Conservation (phyloP, 2,797 vertebrate genomes). For the Aplochiton taeniatus region DNA sequence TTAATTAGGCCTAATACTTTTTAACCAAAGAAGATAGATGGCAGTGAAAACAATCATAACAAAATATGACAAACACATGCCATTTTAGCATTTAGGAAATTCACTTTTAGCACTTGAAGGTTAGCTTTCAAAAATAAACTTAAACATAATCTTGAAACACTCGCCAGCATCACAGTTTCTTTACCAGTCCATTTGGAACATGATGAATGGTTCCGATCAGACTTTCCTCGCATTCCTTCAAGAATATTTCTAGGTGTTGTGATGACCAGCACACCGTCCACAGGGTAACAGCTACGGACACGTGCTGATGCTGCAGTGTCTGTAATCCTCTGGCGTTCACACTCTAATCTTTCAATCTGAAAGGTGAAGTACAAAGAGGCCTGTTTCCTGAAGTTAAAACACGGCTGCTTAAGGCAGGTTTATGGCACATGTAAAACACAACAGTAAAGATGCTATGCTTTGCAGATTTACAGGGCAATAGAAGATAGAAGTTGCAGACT, state of each 20-base stretch:
- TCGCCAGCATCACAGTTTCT: background rate
- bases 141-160: background rate
- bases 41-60: no score
- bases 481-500: slow-evolving; percentile 50
- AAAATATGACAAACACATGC: no score
- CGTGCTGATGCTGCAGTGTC: slow-evolving; percentile 66
- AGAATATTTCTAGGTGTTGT: slow-evolving; percentile 30
- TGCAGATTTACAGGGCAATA: slow-evolving; percentile 54
- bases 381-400: slow-evolving; percentile 71
- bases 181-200: slow-evolving; percentile 2
- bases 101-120: no score
- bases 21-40: no score
- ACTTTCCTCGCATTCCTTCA: slow-evolving; percentile 2
- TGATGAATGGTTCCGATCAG: background rate
- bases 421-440: slow-evolving; percentile 53
- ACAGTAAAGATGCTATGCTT: slow-evolving; percentile 53
- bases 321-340: slow-evolving; percentile 68
- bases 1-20: no score
- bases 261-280: slow-evolving; percentile 23
- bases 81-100: no score
- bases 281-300: slow-evolving; percentile 44
- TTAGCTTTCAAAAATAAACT: background rate
- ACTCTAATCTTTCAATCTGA: slow-evolving; percentile 74
- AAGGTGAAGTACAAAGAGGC: slow-evolving; percentile 60
- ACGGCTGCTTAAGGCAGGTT: slow-evolving; percentile 66